Base-by-base conservation (phyloP, 1,140 invertebrate species). In the Sminthurinus signatus region DNA sequence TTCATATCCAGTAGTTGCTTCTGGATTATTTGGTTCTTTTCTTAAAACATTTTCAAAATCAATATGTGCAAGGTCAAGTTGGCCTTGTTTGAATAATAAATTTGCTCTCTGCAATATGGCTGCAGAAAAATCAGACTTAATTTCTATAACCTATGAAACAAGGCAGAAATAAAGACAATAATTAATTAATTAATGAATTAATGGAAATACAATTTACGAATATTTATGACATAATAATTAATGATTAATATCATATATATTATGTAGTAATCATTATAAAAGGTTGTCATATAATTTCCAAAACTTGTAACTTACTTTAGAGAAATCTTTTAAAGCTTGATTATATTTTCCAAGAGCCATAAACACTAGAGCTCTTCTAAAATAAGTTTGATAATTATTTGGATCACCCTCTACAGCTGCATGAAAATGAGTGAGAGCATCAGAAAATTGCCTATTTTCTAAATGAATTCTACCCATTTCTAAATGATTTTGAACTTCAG, bases 401-500 rank as follows among this genome's bases (percentile, higher is more conserved):
- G 94, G 91, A 80, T 99, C 96, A 19, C 88, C 91, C 79, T 98
- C 95, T 74, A 99, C 90, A 71, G 96, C 97, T 60, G 91, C 89
- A 84, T 99, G 96, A 81, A 96, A 99, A 76, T 99, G 95, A 51
- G 89, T 89, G 28, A 99, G 78, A 0, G 97, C 96, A 82, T 99
- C 96, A 51, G 91, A 87, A 55, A 98, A 84, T 76, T 98, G 91
- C 48, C 96, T 94, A 70, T 85, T 85, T 8, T 89, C 86, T 68
- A 98, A 79, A 75, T 96, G 87, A 72, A 93, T 85, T 76, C 88
- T 88, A 1, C 96, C 96, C 76, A 95, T 80, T 75, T 97, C 89
- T 74, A 98, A 80, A 81, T 98, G 94, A 74, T 86, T 88, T 72
- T 94, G 86, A 46, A 98, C 85, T 76, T 97, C 93, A 31, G 82